Evolutionary conservation across 2,113 vertebrate species (phyloP).

Genomic region (rat (Rattus norvegicus)): DNA sequence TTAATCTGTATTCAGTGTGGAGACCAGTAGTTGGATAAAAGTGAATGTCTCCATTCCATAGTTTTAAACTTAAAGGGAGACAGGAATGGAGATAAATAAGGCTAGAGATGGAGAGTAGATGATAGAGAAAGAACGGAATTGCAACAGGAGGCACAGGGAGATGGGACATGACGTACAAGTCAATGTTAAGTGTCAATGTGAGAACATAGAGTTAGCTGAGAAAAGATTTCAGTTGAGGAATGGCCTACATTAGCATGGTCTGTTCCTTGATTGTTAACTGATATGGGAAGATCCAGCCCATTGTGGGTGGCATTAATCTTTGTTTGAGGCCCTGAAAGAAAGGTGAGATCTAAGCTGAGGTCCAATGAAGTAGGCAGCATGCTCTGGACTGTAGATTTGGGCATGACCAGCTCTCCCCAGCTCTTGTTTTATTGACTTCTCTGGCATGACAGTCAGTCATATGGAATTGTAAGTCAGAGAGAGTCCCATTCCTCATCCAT

Average conservation of each 20-base stretch:
- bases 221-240: background rate
- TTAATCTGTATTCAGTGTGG: background rate
- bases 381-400: background rate
- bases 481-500: background rate
- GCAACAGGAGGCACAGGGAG: background rate
- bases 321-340: background rate
- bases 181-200: background rate
- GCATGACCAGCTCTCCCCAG: background rate
- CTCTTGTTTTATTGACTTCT: background rate
- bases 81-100: background rate
- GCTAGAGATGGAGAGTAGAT: background rate
- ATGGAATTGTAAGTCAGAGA: too few relatives aligned
- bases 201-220: background rate
- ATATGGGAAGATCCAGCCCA: background rate
- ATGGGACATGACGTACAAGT: background rate
- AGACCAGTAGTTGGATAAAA: too few relatives aligned
- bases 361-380: background rate
- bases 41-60: background rate
- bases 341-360: background rate
- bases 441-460: background rate
- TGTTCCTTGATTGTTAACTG: background rate
- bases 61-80: background rate
- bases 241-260: background rate
- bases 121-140: background rate
- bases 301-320: background rate